Conservation (phyloP, 2,888 invertebrate genomes). For the Dasypogon diadema region DNA sequence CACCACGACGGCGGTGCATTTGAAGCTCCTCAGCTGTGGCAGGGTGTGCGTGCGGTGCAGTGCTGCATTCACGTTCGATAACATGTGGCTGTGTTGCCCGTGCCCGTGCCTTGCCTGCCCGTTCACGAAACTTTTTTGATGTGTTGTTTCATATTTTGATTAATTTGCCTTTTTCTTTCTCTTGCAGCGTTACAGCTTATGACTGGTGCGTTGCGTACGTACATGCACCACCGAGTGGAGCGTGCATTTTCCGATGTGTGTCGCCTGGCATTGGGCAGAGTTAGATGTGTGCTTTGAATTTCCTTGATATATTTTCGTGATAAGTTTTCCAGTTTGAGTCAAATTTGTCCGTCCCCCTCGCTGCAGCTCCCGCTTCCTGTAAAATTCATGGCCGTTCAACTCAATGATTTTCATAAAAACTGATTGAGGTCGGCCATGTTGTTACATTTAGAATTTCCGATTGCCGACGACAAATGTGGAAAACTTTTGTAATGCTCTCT, state of each 20-base stretch:
- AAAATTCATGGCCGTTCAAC: constrained; percentile 47
- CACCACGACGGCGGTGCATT: constrained; percentile 12
- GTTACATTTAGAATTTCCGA: not conserved
- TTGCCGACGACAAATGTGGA: not conserved
- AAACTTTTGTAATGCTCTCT: too few relatives aligned
- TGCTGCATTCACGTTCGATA: not conserved
- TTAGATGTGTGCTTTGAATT: constrained; percentile 43
- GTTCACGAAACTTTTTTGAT: constrained; percentile 29
- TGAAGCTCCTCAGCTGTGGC: not conserved
- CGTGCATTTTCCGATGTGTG: constrained; percentile 15
- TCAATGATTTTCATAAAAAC: constrained; percentile 49
- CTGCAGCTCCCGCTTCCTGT: not conserved
- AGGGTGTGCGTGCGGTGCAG: constrained; percentile 21
- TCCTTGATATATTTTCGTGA: constrained; percentile 51
- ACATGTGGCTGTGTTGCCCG: constrained; percentile 13
- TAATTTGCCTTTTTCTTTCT: constrained; percentile 43
- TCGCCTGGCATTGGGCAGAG: constrained; percentile 34
- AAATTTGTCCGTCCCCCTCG: constrained; percentile 3
- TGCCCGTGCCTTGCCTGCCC: not conserved
- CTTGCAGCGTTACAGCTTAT: constrained; percentile 3
- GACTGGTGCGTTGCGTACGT: constrained; percentile 28
- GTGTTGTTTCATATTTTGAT: constrained; percentile 49
- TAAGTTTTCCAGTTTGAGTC: constrained; percentile 47
- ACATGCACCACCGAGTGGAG: constrained; percentile 10
- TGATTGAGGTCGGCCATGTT: constrained; percentile 49